phyloP scores from a whole-genome alignment of 2,797 vertebrate genomes.

The Propithecus deckenii region DNA sequence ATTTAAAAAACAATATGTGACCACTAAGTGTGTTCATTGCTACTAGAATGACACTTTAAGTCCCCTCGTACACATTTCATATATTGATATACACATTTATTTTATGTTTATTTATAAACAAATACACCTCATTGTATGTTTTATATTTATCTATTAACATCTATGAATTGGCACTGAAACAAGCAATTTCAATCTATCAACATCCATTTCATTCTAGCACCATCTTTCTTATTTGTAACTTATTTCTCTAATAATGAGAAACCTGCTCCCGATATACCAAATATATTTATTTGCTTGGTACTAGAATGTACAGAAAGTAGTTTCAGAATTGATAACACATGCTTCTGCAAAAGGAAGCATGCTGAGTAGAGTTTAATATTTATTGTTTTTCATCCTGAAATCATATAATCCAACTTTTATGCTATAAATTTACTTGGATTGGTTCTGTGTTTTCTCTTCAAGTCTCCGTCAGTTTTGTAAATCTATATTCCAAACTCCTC shows the following conservation, averaged over 20 bases:
- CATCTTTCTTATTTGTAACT: not conserved
- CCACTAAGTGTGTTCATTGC: not conserved
- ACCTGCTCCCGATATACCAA: not conserved
- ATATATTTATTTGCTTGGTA: not conserved
- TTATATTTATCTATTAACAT: not conserved
- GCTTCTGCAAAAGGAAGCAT: not conserved
- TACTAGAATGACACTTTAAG: not conserved
- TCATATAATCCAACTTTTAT: not conserved
- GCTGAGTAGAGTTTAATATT: not conserved
- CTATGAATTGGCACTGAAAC: not conserved
- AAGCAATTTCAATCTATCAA: not conserved
- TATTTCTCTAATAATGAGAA: not conserved
- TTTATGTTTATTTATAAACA: not conserved
- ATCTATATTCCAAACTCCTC: not conserved
- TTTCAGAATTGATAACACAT: not conserved
- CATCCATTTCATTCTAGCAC: not conserved
- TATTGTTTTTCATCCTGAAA: not conserved
- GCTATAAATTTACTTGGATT: not conserved
- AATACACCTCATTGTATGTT: not conserved
- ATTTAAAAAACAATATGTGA: not conserved
- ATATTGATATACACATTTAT: not conserved
- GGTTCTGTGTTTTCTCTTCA: not conserved
- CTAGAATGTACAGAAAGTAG: not conserved
- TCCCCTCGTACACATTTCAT: not conserved
- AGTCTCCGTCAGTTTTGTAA: not conserved